Base-by-base conservation (phyloP, 2,888 invertebrate genomes). In the Platerodrilus igneus region DNA sequence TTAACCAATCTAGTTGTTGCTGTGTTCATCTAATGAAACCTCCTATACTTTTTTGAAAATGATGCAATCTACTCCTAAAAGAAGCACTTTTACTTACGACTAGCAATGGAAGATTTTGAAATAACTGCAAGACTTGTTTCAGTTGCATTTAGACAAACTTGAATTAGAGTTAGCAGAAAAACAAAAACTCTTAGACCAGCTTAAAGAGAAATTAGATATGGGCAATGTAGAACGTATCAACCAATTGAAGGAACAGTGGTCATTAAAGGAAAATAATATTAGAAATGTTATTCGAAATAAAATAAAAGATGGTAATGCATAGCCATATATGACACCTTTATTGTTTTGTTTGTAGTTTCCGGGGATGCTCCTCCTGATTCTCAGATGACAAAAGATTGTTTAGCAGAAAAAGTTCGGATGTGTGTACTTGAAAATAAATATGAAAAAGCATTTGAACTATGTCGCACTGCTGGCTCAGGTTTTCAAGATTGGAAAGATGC, bases 91-190 rank as follows among this genome's bases (percentile, higher is more conserved):
- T n/a, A n/a, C n/a, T n/a, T n/a, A n/a, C n/a, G n/a, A n/a, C n/a
- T n/a, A n/a, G n/a, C n/a, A n/a, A n/a, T n/a, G n/a, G n/a, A n/a
- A n/a, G n/a, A 1, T 41, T 64, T 3, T 3, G 16, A n/a, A n/a
- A n/a, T n/a, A n/a, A n/a, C n/a, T n/a, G n/a, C n/a, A n/a, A n/a
- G 9, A 9, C 22, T 37, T 41, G 9, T 30, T 45, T 48, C 74
- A 56, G 63, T 48, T 66, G 14, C 56, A 61, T 44, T 43, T 60
- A 20, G 46, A 42, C 15, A 66, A 77, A 41, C 67, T 86, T 20
- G 71, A 77, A 53, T 71, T 73, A 35, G 78, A 79, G 54, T 68
- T 82, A 29, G 69, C 74, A 43, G 69, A 70, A 6, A 83, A 82
- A 53, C 72, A 70, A 21, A 39, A 47, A 8, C 33, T 47, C 30